Evolutionary conservation across 2,797 vertebrate species (phyloP), one percentile per base, ranked within the genome.

Genomic region (Gadopsis bispinosus): DNA sequence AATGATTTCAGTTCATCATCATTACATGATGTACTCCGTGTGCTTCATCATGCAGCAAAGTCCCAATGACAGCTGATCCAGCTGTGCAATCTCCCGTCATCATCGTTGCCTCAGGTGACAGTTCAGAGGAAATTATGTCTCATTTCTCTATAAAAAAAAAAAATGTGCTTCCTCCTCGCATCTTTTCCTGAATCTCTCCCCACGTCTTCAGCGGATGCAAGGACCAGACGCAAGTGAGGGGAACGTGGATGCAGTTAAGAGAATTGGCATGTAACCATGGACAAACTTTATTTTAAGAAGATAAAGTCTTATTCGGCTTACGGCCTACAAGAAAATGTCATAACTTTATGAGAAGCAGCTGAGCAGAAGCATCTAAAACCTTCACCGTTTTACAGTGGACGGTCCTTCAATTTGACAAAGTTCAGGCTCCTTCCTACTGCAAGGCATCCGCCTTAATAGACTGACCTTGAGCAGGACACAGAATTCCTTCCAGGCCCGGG

Each of bases 381-480:
- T 31, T 67, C 39, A 48, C 37, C 33, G 43, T 26, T 74, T 53
- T n/a, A 14, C 72, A 19, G 48, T 29, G n/a, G 43, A 69, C 67
- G 47, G 50, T 76, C 74, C 78, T 83, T 75, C 69, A 77, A 73
- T 65, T 81, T 58, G 50, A 73, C 53, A 74, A 73, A 70, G 77
- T 60, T 75, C 41, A 73, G 77, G 43, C 69, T 71, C 58, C 71
- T 55, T 81, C 69, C 63, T 62, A 39, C 72, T 72, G 37, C 33
- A 41, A 64, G 48, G 29, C 59, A 54, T 80, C 74, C 22, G 6
- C 20, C 35, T 35, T 13, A 31, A 61, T 54, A 54, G 71, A 60
- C 54, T 69, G 77, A 89, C 82, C 85, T 84, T 87, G 80, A 73
- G 77, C 47, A 55, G 55, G 79, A 83, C 69, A 70, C n/a, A 37